Evolutionary conservation across 2,797 vertebrate genomes (phyloP).

Genomic region (Leucoraja ocellata): DNA sequence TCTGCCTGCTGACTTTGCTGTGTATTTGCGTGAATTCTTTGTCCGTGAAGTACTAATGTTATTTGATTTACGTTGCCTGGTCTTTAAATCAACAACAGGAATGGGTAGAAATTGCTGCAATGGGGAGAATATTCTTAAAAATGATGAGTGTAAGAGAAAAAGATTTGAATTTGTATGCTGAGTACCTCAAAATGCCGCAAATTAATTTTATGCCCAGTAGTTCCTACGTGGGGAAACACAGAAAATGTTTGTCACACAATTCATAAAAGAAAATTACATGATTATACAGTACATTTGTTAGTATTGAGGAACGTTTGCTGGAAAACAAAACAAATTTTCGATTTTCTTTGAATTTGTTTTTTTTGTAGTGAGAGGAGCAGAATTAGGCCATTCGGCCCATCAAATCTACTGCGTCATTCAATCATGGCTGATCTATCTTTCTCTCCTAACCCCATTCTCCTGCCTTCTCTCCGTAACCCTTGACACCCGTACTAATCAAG

Average conservation of each 20-base stretch:
- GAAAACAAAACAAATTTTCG: background rate
- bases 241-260: background rate
- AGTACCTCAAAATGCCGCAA: background rate
- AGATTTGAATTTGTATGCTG: background rate
- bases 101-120: too few species aligned
- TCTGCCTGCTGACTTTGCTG: background rate
- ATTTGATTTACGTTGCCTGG: background rate
- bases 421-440: too few species aligned
- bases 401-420: too few species aligned
- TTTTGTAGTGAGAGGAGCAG: too few species aligned
- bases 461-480: too few species aligned
- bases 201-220: background rate
- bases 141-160: background rate
- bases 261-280: background rate
- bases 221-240: background rate
- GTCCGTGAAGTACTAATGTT: background rate
- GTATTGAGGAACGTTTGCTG: background rate
- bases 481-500: too few species aligned
- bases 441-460: too few species aligned
- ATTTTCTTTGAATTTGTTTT: background rate
- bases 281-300: background rate
- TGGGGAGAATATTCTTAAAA: background rate
- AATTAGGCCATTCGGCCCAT: too few species aligned
- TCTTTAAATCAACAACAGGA: background rate
- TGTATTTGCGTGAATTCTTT: background rate